These are phyloP conservation scores for human (Homo sapiens) DNA, from an alignment of 2,113 vertebrate species.

Conservation along the genomic window DNA sequence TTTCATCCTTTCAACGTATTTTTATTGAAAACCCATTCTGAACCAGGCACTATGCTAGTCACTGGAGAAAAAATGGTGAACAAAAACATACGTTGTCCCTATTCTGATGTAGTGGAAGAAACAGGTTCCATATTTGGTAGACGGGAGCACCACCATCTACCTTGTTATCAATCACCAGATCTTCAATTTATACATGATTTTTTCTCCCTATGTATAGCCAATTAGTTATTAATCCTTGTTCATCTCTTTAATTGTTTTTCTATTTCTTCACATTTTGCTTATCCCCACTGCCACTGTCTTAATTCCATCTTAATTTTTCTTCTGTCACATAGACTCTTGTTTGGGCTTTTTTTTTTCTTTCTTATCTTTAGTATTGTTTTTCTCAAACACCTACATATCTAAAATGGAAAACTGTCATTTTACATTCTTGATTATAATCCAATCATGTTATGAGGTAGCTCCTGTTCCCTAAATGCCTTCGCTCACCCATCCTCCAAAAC, in stretches of 20 bases:
- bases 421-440: background rate
- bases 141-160: rapidly evolving
- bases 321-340: background rate
- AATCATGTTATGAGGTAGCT: background rate
- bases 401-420: background rate
- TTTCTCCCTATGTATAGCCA: background rate
- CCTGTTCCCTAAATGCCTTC: background rate
- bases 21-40: background rate
- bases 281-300: background rate
- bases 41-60: background rate
- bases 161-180: background rate
- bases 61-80: background rate
- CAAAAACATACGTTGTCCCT: background rate
- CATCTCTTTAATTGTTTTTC: background rate
- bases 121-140: background rate
- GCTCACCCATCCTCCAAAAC: background rate
- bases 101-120: background rate
- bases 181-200: background rate
- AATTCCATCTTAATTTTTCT: background rate
- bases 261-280: background rate
- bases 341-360: background rate
- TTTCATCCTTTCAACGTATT: background rate
- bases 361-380: background rate
- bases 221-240: background rate
- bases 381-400: background rate